Conservation (phyloP, 2,113 vertebrate genomes). For the Paradisaea rubra region DNA sequence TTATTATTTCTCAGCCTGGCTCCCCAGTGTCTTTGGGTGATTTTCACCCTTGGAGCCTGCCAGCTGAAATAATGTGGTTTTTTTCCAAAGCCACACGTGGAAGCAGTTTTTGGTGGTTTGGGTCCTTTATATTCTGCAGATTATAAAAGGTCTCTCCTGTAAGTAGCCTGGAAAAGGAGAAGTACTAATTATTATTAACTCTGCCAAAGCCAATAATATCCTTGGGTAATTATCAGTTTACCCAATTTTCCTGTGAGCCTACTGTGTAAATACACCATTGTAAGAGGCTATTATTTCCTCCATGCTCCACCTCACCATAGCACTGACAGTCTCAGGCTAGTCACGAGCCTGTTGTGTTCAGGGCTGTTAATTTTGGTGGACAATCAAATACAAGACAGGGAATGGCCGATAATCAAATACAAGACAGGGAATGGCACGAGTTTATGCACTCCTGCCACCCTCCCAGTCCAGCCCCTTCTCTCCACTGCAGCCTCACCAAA, state of each 20-base stretch:
- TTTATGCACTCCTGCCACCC: neutral
- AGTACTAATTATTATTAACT: conserved; percentile 63
- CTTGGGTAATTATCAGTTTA: conserved; percentile 61
- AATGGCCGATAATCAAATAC: neutral
- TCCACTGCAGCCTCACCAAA: neutral
- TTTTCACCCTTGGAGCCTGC: neutral
- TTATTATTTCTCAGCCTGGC: neutral
- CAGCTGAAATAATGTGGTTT: neutral
- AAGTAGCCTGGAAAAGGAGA: conserved; percentile 34
- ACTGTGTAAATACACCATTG: conserved; percentile 47
- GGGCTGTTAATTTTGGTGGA: neutral
- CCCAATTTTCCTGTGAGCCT: conserved; percentile 58
- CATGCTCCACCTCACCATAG: neutral
- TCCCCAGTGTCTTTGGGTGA: neutral
- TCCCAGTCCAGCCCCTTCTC: neutral
- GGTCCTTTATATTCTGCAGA: neutral
- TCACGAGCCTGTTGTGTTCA: neutral
- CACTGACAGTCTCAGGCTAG: neutral
- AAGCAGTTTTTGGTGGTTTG: neutral
- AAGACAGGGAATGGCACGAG: neutral
- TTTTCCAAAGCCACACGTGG: neutral
- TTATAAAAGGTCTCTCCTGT: conserved; percentile 41
- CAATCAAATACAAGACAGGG: neutral
- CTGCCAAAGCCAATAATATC: conserved; percentile 65
- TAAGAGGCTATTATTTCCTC: conserved; percentile 39